Percentiles rank a stretch among this genome's conserved stretches.
Evolutionary conservation across 1,140 invertebrate species (phyloP).

Genomic region (Drosophila pectinifera): DNA sequence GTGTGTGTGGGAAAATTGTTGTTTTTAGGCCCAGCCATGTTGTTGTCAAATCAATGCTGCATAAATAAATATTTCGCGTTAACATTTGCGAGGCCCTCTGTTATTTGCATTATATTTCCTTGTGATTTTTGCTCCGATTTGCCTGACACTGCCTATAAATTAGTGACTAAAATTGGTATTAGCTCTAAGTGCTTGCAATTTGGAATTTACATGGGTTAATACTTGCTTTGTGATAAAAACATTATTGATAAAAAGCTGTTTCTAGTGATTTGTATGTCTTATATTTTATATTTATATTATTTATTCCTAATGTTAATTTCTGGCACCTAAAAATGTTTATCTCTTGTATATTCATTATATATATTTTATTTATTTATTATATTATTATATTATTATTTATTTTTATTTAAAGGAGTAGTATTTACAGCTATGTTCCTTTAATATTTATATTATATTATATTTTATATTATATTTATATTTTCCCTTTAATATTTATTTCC

Average conservation of each 20-base stretch:
- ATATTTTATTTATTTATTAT: too few species aligned
- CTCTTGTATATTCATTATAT: neutral
- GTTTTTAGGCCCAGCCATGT: slow-evolving; percentile 8
- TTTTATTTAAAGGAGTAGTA: too few species aligned
- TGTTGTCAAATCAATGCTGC: slow-evolving; percentile 53
- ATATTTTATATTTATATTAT: neutral
- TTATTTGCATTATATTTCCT: slow-evolving; percentile 3
- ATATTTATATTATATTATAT: too few species aligned
- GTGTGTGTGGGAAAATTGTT: slow-evolving; percentile 8
- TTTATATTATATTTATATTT: neutral
- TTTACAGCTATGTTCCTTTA: too few species aligned
- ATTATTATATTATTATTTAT: too few species aligned
- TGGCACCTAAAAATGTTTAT: neutral
- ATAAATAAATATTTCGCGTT: slow-evolving; percentile 59
- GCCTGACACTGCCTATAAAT: slow-evolving; percentile 4
- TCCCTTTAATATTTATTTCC: neutral
- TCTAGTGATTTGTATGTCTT: neutral
- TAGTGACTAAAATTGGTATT: slow-evolving; percentile 9
- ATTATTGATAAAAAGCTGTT: neutral
- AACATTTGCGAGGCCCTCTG: slow-evolving; percentile 29
- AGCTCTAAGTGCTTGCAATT: slow-evolving; percentile 2
- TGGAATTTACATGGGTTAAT: too few species aligned
- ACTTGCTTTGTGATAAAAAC: too few species aligned
- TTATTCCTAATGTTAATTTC: neutral
- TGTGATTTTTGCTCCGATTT: neutral